Percentiles rank a stretch among this genome's conserved stretches.
Evolutionary conservation across 2,888 invertebrate genomes (phyloP).

Genomic region (Serrognathus titanus): DNA sequence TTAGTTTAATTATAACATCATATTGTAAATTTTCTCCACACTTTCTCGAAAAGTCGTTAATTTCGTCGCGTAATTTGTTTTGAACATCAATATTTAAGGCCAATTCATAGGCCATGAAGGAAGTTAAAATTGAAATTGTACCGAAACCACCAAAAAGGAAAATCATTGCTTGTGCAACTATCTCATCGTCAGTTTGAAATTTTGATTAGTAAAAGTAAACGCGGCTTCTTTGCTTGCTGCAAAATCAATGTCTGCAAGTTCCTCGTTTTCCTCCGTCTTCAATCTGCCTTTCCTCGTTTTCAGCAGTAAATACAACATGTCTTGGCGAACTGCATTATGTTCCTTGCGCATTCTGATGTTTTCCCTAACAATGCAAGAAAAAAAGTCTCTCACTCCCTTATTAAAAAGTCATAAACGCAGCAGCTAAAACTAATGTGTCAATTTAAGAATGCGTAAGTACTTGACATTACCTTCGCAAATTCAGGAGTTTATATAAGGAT

Average conservation of each 20-base stretch:
- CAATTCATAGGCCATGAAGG: constrained; percentile 41
- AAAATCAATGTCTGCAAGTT: constrained; percentile 18
- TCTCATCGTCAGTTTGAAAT: constrained; percentile 12
- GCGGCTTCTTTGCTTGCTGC: constrained; percentile 23
- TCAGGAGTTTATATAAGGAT: no score
- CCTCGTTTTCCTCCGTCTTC: constrained; percentile 15
- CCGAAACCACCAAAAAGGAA: constrained; percentile 21
- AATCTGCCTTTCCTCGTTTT: constrained; percentile 47
- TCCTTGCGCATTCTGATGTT: constrained; percentile 22
- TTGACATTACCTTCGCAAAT: no score
- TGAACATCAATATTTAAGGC: constrained; percentile 44
- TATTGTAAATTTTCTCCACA: constrained; percentile 41
- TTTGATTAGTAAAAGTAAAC: background rate
- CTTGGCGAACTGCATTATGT: constrained; percentile 24
- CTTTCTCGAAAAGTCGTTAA: constrained; percentile 32
- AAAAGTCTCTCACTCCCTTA: constrained; percentile 31
- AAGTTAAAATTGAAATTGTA: constrained; percentile 39
- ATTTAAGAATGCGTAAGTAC: no score
- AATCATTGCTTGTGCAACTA: constrained; percentile 14
- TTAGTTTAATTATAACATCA: constrained; percentile 51
- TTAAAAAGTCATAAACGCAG: constrained; percentile 43
- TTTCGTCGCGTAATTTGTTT: constrained; percentile 40
- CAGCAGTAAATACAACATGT: constrained; percentile 54
- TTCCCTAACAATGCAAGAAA: constrained; percentile 20
- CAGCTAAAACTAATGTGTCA: constrained; percentile 10